These are phyloP conservation scores for Platanista minor DNA, from an alignment of 2,113 vertebrate species.

Conservation along the genomic window DNA sequence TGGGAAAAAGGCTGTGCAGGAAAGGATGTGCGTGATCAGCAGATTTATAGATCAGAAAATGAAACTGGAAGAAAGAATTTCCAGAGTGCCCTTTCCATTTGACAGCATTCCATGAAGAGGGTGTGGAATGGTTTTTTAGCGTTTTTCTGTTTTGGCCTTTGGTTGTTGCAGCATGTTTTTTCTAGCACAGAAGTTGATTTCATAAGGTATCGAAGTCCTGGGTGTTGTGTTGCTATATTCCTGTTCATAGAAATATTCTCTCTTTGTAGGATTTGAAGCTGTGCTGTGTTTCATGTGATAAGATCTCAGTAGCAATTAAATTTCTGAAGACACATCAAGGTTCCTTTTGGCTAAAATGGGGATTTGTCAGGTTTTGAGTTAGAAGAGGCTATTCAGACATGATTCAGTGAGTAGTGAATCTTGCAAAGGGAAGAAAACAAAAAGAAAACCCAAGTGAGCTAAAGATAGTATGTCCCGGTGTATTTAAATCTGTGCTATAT, in stretches of 20 bases:
- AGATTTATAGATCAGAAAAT: conserved; percentile 69
- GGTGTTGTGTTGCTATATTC: conserved; percentile 4
- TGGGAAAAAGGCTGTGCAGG: conserved; percentile 46
- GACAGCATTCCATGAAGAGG: neutral
- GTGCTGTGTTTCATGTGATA: conserved; percentile 60
- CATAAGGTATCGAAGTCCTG: conserved; percentile 39
- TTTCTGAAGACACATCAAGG: conserved; percentile 38
- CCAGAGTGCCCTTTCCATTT: conserved; percentile 33
- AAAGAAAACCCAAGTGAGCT: neutral
- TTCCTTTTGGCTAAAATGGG: conserved; percentile 70
- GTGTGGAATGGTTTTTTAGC: neutral
- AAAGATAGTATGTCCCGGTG: neutral
- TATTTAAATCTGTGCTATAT: neutral
- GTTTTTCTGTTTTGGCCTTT: conserved; percentile 11
- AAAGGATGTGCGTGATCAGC: conserved; percentile 65
- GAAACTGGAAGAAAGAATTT: conserved; percentile 51
- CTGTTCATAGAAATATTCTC: conserved; percentile 69
- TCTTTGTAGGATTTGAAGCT: conserved; percentile 71
- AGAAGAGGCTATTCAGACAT: conserved; percentile 53
- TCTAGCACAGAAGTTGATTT: conserved; percentile 47
- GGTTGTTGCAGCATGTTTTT: neutral
- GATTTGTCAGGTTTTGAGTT: conserved; percentile 47
- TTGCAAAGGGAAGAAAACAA: neutral
- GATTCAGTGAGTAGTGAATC: conserved; percentile 68
- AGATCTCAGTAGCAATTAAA: conserved; percentile 64